Percentiles rank a stretch among this genome's conserved stretches.
These are phyloP conservation scores for Dendrolimus punctatus DNA, from an alignment of 1,140 invertebrate genomes.

Conservation along the genomic window DNA sequence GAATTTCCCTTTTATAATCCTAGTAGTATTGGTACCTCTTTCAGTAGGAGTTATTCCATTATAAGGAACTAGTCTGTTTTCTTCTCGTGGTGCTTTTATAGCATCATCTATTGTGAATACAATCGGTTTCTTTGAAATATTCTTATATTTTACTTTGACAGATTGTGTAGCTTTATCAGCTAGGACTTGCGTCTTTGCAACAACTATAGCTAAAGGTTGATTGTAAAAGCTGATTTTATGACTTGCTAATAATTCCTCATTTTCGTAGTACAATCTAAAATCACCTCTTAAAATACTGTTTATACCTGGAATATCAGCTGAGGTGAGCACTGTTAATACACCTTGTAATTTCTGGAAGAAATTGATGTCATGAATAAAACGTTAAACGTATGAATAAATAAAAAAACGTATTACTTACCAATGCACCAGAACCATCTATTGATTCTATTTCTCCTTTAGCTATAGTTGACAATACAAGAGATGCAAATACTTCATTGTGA, in stretches of 20 bases:
- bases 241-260: conserved; percentile 72
- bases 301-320: conserved; percentile 80
- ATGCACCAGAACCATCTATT: conserved; percentile 73
- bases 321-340: conserved; percentile 78
- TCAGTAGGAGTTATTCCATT: conserved; percentile 13
- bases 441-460: conserved; percentile 69
- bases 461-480: conserved; percentile 73
- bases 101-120: conserved; percentile 77
- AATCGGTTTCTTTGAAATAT: conserved; percentile 19
- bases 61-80: conserved; percentile 24
- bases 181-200: conserved; percentile 74
- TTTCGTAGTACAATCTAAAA: conserved; percentile 73
- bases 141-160: conserved; percentile 77
- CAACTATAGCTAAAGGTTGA: conserved; percentile 80
- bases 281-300: conserved; percentile 66
- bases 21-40: conserved; percentile 37
- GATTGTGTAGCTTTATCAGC: conserved; percentile 75
- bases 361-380: not conserved
- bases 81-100: conserved; percentile 46
- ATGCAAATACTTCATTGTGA: conserved; percentile 73
- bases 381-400: not conserved
- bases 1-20: conserved; percentile 60
- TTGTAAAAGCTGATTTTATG: conserved; percentile 74
- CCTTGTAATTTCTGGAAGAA: conserved; percentile 73
- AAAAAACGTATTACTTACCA: conserved; percentile 52